A percentile compares a stretch with the other conserved stretches of the same genome.
phyloP scores from a whole-genome alignment of 92 coral and sea anemone species.

The Anthopleura xanthogrammica region DNA sequence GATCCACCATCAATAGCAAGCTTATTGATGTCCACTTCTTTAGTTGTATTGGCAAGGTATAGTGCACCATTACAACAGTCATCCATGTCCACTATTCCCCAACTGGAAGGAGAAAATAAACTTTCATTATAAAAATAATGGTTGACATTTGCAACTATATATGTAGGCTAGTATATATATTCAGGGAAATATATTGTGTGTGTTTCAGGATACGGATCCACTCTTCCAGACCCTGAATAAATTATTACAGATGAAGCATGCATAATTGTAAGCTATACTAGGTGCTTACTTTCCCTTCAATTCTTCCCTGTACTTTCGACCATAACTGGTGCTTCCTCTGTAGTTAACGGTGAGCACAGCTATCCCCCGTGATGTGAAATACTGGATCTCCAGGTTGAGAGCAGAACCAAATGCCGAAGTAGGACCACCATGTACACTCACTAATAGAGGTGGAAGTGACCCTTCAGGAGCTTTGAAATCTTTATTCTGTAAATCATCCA shows the following conservation, averaged over 20 bases:
- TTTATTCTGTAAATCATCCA: constrained; percentile 65
- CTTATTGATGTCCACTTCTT: constrained; percentile 66
- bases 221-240: no score
- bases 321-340: constrained; percentile 92
- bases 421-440: constrained; percentile 94
- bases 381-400: constrained; percentile 62
- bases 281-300: constrained; percentile 64
- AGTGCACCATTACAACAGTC: constrained; percentile 91
- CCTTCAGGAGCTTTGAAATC: constrained; percentile 79
- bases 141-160: no score
- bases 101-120: constrained; percentile 38
- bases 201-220: no score
- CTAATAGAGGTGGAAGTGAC: constrained; percentile 80
- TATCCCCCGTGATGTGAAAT: constrained; percentile 85
- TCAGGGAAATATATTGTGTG: no score
- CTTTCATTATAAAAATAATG: no score
- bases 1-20: constrained; percentile 91
- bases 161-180: no score
- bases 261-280: no score
- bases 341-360: constrained; percentile 92
- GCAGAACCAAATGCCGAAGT: constrained; percentile 59
- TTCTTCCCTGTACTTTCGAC: constrained; percentile 74
- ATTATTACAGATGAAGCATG: no score
- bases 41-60: constrained; percentile 69
- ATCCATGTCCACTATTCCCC: constrained; percentile 88